These are phyloP conservation scores for Brachyptera putata DNA, from an alignment of 2,888 invertebrate genomes.

Conservation along the genomic window DNA sequence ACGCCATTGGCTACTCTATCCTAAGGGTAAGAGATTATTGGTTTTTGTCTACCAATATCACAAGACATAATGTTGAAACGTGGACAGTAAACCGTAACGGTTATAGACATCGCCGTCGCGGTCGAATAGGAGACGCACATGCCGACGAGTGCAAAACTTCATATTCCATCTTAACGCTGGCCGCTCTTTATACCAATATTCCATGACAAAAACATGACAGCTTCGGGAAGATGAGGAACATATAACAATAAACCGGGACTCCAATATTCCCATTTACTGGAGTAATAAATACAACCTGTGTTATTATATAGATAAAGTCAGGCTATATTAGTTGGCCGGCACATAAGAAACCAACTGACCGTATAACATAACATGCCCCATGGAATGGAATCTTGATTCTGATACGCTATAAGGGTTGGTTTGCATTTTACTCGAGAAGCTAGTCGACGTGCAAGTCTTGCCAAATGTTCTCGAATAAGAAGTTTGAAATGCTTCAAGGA, in stretches of 20 bases:
- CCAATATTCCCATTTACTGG: not conserved
- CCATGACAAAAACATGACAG: slow-evolving; percentile 46
- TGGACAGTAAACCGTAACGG: slow-evolving; percentile 10
- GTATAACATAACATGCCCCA: too few relatives aligned
- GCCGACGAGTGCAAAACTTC: slow-evolving; percentile 19
- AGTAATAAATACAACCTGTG: slow-evolving; percentile 18
- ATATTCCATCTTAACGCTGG: slow-evolving; percentile 8
- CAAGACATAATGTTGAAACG: slow-evolving; percentile 12
- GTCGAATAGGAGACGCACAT: not conserved
- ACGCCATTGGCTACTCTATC: too few relatives aligned
- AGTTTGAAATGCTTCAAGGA: slow-evolving; percentile 5
- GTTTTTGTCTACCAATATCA: slow-evolving; percentile 20
- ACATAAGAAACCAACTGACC: not conserved
- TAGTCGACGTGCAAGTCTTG: slow-evolving; percentile 11
- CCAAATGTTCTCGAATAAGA: slow-evolving; percentile 20
- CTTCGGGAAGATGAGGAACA: slow-evolving; percentile 42
- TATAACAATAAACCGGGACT: slow-evolving; percentile 41
- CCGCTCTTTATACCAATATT: slow-evolving; percentile 15
- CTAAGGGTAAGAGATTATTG: slow-evolving; percentile 13
- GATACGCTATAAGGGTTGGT: too few relatives aligned
- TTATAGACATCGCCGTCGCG: not conserved
- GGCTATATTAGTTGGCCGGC: too few relatives aligned
- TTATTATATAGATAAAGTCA: slow-evolving; percentile 4
- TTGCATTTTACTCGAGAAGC: too few relatives aligned
- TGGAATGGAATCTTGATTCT: not conserved